These are phyloP conservation scores for Scleropages formosus DNA, from an alignment of 2,797 vertebrate genomes.

Conservation along the genomic window DNA sequence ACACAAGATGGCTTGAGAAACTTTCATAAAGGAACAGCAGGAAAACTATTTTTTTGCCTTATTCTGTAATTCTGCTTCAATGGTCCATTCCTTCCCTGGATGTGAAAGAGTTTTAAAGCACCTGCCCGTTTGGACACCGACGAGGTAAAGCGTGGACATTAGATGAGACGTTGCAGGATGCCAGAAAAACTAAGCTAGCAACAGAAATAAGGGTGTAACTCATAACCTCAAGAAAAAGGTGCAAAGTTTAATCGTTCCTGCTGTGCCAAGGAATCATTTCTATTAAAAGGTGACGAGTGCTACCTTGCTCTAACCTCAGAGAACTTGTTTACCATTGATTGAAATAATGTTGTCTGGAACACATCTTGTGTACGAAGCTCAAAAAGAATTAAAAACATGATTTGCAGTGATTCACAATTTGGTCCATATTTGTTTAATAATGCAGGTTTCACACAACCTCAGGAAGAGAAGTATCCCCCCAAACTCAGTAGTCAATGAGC, in stretches of 20 bases:
- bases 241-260: neutral
- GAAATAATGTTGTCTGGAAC: neutral
- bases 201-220: neutral
- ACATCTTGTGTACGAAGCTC: neutral
- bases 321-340: neutral
- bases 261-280: neutral
- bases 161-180: neutral
- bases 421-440: conserved; percentile 21
- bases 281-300: neutral
- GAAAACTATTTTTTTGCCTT: neutral
- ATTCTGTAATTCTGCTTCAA: neutral
- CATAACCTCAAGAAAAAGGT: neutral
- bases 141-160: too few relatives aligned
- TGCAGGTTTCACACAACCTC: neutral
- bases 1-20: neutral
- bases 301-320: neutral
- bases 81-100: too few relatives aligned
- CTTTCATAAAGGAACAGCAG: neutral
- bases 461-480: neutral
- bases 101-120: too few relatives aligned
- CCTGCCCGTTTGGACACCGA: too few relatives aligned
- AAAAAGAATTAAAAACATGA: neutral
- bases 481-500: neutral
- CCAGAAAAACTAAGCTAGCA: neutral
- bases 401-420: neutral